These are phyloP conservation scores for Thermophis baileyi DNA, from an alignment of 2,113 vertebrate species.

Conservation along the genomic window DNA sequence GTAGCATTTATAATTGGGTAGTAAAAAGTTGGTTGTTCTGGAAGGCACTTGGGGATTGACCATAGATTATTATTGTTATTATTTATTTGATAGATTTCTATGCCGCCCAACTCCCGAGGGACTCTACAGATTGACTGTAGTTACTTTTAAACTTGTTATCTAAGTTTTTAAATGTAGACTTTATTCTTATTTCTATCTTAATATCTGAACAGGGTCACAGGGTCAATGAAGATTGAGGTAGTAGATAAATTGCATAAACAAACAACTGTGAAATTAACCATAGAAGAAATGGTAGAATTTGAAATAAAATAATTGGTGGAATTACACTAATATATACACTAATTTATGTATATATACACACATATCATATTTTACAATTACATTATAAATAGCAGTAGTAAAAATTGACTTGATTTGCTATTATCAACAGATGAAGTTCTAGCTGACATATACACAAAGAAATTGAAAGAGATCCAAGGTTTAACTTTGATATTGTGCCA, in stretches of 20 bases:
- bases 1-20: conserved; percentile 2
- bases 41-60: conserved; percentile 29
- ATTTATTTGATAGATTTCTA: too few relatives aligned
- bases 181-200: background rate
- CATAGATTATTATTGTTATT: too few relatives aligned
- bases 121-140: background rate
- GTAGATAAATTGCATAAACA: conserved; percentile 27
- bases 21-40: background rate
- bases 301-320: conserved; percentile 52
- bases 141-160: background rate
- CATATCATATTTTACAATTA: conserved; percentile 49
- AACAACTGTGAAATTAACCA: conserved; percentile 62
- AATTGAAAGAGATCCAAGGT: background rate
- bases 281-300: conserved; percentile 48
- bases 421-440: conserved; percentile 48
- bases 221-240: background rate
- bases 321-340: conserved; percentile 55
- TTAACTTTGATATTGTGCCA: conserved; percentile 14
- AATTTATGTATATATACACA: conserved; percentile 56
- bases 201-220: background rate
- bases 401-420: conserved; percentile 39
- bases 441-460: conserved; percentile 4
- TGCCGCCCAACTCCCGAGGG: too few relatives aligned
- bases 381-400: conserved; percentile 51
- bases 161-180: background rate